Conservation (phyloP, 2,888 invertebrate species). For the Melieria crassipennis region DNA sequence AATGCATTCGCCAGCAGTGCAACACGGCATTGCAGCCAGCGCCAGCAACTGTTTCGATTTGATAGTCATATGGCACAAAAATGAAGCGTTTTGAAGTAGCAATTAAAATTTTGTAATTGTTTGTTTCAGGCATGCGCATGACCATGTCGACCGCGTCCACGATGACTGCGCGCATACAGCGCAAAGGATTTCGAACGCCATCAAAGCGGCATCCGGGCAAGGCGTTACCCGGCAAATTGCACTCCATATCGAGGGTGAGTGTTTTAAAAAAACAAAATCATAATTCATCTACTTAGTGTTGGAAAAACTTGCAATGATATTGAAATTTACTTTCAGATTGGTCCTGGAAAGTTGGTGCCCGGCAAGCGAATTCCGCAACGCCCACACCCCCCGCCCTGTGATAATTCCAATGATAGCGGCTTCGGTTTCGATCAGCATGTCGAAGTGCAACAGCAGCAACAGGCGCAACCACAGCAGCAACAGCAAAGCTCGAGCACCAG, state of each 20-base stretch:
- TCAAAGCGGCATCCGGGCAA: slow-evolving; percentile 70
- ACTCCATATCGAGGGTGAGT: slow-evolving; percentile 67
- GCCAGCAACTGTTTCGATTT: no score
- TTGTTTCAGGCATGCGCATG: slow-evolving; percentile 75
- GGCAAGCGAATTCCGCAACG: slow-evolving; percentile 64
- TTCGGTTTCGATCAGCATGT: slow-evolving; percentile 83
- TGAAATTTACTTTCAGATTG: slow-evolving; percentile 49
- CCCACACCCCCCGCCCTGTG: slow-evolving; percentile 73
- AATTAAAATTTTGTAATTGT: slow-evolving; percentile 23
- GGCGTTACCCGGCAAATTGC: slow-evolving; percentile 65
- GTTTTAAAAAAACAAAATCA: neutral
- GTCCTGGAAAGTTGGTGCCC: slow-evolving; percentile 62
- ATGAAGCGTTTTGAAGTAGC: neutral
- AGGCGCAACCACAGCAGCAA: slow-evolving; percentile 40
- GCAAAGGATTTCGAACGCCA: slow-evolving; percentile 75
- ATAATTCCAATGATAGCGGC: slow-evolving; percentile 91
- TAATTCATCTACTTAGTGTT: neutral
- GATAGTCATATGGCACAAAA: no score
- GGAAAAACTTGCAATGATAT: no score
- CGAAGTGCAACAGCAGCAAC: slow-evolving; percentile 65
- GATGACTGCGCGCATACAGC: slow-evolving; percentile 74
- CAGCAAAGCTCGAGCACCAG: slow-evolving; percentile 40
- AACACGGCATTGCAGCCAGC: no score
- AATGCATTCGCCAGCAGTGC: no score
- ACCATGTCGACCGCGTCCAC: slow-evolving; percentile 77